These are phyloP conservation scores for Hystrix brachyura DNA, from an alignment of 2,113 vertebrate genomes.

Conservation along the genomic window DNA sequence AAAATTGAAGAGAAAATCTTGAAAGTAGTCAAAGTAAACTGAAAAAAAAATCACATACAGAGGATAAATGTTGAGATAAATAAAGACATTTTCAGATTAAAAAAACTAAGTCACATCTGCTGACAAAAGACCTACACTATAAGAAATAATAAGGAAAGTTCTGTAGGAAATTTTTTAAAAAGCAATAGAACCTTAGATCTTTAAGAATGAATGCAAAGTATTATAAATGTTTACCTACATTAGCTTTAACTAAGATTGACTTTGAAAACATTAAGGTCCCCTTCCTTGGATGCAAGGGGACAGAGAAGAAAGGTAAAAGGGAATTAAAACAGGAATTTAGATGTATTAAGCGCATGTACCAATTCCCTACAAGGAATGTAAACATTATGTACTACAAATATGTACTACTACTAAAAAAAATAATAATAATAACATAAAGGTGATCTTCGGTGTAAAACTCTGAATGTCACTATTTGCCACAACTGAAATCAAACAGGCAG, in stretches of 20 bases:
- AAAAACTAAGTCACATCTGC: not conserved
- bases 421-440: not conserved
- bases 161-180: not conserved
- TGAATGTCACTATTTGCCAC: slow-evolving; percentile 70
- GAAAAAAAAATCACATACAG: not conserved
- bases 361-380: not conserved
- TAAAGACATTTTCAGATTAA: not conserved
- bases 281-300: not conserved
- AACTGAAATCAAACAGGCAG: slow-evolving; percentile 64
- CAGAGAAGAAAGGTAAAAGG: not conserved
- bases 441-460: not conserved
- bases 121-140: not conserved
- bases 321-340: not conserved
- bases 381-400: not conserved
- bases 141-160: not conserved
- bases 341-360: not conserved
- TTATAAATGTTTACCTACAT: not conserved
- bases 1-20: not conserved
- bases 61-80: not conserved
- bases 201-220: not conserved
- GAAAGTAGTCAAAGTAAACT: not conserved
- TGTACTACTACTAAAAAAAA: not conserved
- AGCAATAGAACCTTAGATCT: not conserved
- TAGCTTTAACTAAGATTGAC: not conserved
- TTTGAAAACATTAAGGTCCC: not conserved